phyloP scores from a whole-genome alignment of 2,888 invertebrate genomes.

The Hoplodrina ambigua region DNA sequence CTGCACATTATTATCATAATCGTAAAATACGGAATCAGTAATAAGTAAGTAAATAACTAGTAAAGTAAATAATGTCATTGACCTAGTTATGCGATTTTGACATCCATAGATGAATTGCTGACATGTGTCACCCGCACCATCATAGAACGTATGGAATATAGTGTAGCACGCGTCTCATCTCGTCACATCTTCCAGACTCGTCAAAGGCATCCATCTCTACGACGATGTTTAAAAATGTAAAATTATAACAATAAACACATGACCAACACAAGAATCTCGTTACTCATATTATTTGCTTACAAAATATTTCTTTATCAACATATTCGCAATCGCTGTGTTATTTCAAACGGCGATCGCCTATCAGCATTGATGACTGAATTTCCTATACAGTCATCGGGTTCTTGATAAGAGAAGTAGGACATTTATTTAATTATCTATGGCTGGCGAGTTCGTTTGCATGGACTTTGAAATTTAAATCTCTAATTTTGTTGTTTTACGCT shows the following conservation, averaged over 20 bases:
- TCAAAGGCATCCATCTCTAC: not conserved
- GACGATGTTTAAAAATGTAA: constrained; percentile 8
- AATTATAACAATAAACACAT: constrained; percentile 27
- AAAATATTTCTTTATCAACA: constrained; percentile 40
- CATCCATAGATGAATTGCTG: too few species aligned
- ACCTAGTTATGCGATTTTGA: too few species aligned
- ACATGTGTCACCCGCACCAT: too few species aligned
- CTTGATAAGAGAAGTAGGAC: constrained; percentile 40
- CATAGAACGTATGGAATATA: too few species aligned
- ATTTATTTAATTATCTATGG: constrained; percentile 12
- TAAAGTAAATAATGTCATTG: too few species aligned
- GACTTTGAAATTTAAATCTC: too few species aligned
- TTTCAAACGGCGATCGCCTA: constrained; percentile 27
- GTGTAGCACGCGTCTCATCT: not conserved
- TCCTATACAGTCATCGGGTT: constrained; percentile 51
- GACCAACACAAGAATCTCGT: constrained; percentile 17
- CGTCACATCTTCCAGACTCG: not conserved
- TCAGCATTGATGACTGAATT: constrained; percentile 31
- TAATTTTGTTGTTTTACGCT: too few species aligned
- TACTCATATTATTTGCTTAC: constrained; percentile 38
- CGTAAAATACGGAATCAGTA: too few species aligned
- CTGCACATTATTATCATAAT: too few species aligned
- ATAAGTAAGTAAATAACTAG: too few species aligned
- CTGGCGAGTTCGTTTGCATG: too few species aligned
- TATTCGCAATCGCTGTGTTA: constrained; percentile 33